Evolutionary conservation across 2,113 vertebrate genomes (phyloP).

Genomic region (Tamias sibiricus): DNA sequence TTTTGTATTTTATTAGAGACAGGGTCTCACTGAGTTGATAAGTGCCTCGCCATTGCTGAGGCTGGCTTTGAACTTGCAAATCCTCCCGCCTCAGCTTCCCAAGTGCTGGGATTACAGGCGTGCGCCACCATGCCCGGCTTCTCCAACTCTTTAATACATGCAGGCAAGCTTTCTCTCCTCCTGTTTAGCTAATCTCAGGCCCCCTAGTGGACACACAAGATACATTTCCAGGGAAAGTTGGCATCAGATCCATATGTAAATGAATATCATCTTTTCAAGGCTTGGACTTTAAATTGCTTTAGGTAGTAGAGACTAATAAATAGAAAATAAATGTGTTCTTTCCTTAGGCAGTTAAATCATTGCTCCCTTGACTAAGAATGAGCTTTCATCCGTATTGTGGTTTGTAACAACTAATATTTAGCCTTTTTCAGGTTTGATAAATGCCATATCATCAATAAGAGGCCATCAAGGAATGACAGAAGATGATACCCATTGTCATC

Average conservation of each 20-base stretch:
- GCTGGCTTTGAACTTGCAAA: too few species aligned
- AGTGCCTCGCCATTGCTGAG: too few species aligned
- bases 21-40: too few species aligned
- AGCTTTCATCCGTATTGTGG: not conserved
- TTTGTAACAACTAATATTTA: not conserved
- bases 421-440: not conserved
- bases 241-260: not conserved
- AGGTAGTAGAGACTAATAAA: not conserved
- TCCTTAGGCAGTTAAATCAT: not conserved
- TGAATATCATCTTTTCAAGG: not conserved
- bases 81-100: too few species aligned
- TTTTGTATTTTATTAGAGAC: too few species aligned
- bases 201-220: not conserved
- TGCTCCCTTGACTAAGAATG: not conserved
- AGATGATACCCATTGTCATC: not conserved
- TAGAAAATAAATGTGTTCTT: not conserved
- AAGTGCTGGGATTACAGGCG: too few species aligned
- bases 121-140: too few species aligned
- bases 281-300: not conserved
- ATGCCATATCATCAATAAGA: not conserved
- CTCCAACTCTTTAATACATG: not conserved
- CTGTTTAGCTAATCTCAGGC: not conserved
- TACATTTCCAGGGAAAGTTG: not conserved
- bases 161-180: not conserved
- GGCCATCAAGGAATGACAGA: not conserved